These are phyloP conservation scores for Pseudochirops corinnae DNA, from an alignment of 2,797 vertebrate genomes.

Conservation along the genomic window DNA sequence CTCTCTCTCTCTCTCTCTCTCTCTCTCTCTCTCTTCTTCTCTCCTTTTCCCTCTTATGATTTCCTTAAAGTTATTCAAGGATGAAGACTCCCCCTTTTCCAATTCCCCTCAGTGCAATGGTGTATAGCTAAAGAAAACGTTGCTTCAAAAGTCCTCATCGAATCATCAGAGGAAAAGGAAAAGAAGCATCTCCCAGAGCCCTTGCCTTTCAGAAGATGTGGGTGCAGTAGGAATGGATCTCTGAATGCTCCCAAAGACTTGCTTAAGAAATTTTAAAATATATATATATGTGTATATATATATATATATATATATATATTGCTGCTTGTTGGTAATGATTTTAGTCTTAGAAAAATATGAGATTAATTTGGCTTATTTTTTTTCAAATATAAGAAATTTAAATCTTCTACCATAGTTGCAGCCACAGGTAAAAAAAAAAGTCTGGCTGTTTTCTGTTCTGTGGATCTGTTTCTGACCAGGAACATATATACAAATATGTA, in stretches of 20 bases:
- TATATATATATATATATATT: slow-evolving; percentile 36
- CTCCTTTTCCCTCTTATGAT: slow-evolving; percentile 73
- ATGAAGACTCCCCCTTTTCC: slow-evolving; percentile 74
- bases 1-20: slow-evolving; percentile 61
- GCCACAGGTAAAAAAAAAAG: slow-evolving; percentile 89
- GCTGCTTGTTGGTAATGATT: slow-evolving; percentile 59
- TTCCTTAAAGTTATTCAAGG: slow-evolving; percentile 83
- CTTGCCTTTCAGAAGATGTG: slow-evolving; percentile 82
- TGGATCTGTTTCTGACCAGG: slow-evolving; percentile 89
- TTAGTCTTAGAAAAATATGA: slow-evolving; percentile 68
- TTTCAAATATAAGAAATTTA: slow-evolving; percentile 84
- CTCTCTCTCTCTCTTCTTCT: slow-evolving; percentile 49
- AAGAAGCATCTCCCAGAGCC: slow-evolving; percentile 76
- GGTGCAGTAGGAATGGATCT: slow-evolving; percentile 78
- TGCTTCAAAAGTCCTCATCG: slow-evolving; percentile 81
- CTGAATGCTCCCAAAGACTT: slow-evolving; percentile 86
- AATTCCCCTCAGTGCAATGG: slow-evolving; percentile 77
- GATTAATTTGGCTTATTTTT: slow-evolving; percentile 62
- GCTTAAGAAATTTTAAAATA: slow-evolving; percentile 62
- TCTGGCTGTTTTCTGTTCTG: slow-evolving; percentile 83
- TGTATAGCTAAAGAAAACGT: slow-evolving; percentile 81
- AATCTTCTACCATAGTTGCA: slow-evolving; percentile 85
- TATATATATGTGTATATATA: slow-evolving; percentile 19
- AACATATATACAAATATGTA: slow-evolving; percentile 76
- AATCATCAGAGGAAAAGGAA: slow-evolving; percentile 79